Evolutionary conservation across 2,797 vertebrate genomes (phyloP), one percentile per base, ranked within the genome.

Genomic region (Tapera naevia): DNA sequence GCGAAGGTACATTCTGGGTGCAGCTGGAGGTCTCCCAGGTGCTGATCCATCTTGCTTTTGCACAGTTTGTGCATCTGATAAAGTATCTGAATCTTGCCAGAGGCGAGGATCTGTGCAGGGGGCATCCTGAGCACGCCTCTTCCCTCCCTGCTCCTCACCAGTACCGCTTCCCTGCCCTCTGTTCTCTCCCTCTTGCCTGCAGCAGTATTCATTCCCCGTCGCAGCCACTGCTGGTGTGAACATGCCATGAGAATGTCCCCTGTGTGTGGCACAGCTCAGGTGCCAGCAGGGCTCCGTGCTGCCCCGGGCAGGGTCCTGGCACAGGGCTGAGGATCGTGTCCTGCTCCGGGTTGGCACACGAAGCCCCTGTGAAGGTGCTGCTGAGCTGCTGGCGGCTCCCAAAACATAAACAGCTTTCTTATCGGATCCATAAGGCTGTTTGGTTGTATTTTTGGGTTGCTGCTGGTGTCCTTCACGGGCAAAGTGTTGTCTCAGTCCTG

Each of bases 1-100:
- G 54, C 14, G 94, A 93, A 85, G 97, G 98, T 98, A 65, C 3
- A n/a, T 80, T 88, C 50, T 22, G 27, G 39, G 1, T 64, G 54
- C 45, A 33, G 32, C 45, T 80, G 32, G 30, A 33, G 21, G 21
- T 37, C 46, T 56, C 57, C 64, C 48, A 65, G 57, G 7, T 32
- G 3, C 45, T 32, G 22, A 10, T 4, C 33, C 28, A 1, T 35
- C 54, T 56, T 30, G 41, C 4, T 6, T 33, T 45, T 39, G 70
- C 45, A 33, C 15, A 7, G 28, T 25, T 33, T 54, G 24, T 10
- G 48, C 13, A 11, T 23, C 58, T 66, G 64, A 32, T 14, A 24
- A 35, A 62, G 18, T 37, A 9, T 41, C 30, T 54, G 46, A 51
- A 19, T 83, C 43, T n/a, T 65, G 58, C 48, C 61, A 53, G 53